Evolutionary conservation across 2,797 vertebrate species (phyloP).

Genomic region (Morus bassanus): DNA sequence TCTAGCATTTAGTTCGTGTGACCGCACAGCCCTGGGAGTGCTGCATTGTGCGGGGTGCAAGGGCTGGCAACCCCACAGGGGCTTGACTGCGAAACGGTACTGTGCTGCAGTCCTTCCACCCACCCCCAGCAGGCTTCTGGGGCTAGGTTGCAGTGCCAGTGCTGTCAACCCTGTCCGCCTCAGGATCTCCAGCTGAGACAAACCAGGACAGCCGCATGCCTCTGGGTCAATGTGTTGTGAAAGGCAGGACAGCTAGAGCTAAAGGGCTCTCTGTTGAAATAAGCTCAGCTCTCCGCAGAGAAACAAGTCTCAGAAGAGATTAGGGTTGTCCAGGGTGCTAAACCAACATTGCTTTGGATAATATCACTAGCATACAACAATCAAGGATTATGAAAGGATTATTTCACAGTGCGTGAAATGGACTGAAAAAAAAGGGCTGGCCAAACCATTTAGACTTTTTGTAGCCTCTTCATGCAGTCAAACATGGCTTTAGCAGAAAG

Average conservation of each 20-base stretch:
- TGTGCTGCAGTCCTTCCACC: background rate
- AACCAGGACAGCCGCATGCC: background rate
- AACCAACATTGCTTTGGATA: background rate
- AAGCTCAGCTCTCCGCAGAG: background rate
- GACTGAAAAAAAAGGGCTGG: background rate
- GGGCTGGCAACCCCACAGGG: background rate
- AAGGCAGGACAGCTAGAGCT: background rate
- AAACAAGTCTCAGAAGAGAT: background rate
- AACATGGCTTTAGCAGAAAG: background rate
- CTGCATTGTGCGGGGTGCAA: fast-evolving
- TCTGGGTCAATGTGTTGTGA: background rate
- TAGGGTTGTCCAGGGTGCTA: background rate
- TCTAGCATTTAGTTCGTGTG: background rate
- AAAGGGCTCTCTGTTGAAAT: background rate
- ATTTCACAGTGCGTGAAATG: background rate
- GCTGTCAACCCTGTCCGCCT: background rate
- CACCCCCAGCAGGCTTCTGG: fast-evolving
- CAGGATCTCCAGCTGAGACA: background rate
- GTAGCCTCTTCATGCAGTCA: background rate
- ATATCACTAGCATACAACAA: background rate
- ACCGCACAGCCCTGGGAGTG: fast-evolving
- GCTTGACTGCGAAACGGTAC: background rate
- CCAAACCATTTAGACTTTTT: background rate
- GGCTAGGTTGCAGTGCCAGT: background rate
- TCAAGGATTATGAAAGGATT: background rate